These are phyloP conservation scores for Lutraria lutraria DNA, from an alignment of 2,888 invertebrate species.

Conservation along the genomic window DNA sequence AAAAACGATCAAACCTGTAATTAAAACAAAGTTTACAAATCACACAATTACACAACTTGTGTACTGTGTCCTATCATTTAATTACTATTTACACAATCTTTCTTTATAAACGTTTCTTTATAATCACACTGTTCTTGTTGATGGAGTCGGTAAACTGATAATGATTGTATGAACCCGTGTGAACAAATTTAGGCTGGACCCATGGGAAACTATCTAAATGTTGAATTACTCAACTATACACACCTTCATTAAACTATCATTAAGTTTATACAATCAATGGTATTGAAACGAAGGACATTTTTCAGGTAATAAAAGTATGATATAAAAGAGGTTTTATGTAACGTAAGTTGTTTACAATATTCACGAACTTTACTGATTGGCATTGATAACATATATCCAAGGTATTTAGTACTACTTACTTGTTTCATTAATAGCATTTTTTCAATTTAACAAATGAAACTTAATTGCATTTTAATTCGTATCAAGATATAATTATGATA, in stretches of 20 bases:
- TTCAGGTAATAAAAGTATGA: not conserved
- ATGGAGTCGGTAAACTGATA: not conserved
- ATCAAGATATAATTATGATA: not conserved
- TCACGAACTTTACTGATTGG: not conserved
- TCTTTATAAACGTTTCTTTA: not conserved
- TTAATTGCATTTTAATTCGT: not conserved
- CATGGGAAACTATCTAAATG: not conserved
- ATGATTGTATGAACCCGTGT: not conserved
- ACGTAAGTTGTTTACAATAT: not conserved
- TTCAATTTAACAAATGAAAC: not conserved
- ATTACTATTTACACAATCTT: not conserved
- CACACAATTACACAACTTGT: not conserved
- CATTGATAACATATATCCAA: not conserved
- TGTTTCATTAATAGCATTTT: not conserved
- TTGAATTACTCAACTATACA: not conserved
- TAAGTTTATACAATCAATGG: not conserved
- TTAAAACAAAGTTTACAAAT: not conserved
- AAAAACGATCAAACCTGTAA: not conserved
- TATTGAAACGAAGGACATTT: conserved; percentile 19
- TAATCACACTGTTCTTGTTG: not conserved
- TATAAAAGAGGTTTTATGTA: not conserved
- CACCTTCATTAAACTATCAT: conserved; percentile 2
- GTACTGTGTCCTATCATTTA: not conserved
- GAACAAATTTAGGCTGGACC: not conserved
- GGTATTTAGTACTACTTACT: not conserved